Evolutionary conservation across 2,797 vertebrate species (phyloP).

Genomic region (Hemibagrus guttatus): DNA sequence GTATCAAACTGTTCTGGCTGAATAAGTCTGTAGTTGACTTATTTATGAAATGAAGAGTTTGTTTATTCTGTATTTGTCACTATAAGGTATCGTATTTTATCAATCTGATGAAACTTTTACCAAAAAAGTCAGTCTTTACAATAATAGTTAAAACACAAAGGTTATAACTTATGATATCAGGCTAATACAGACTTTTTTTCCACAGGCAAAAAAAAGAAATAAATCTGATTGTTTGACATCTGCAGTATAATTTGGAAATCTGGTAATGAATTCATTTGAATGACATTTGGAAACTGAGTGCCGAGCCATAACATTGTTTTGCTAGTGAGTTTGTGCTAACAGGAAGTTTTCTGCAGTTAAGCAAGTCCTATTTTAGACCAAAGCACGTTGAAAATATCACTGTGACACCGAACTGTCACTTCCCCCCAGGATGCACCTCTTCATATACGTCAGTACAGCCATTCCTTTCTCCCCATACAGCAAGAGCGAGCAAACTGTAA

Average conservation of each 20-base stretch:
- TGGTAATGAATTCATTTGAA: not conserved
- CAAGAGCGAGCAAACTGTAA: not conserved
- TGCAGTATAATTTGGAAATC: not conserved
- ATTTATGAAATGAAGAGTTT: not conserved
- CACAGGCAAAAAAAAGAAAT: not conserved
- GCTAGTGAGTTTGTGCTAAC: not conserved
- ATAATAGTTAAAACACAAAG: not conserved
- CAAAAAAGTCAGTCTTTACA: not conserved
- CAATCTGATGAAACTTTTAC: not conserved
- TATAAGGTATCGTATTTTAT: not conserved
- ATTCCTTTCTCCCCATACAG: not conserved
- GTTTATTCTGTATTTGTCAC: not conserved
- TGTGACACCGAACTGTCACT: not conserved
- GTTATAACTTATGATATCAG: not conserved
- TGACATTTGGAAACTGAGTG: not conserved
- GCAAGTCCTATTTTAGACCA: slow-evolving; percentile 14
- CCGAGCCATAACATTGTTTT: not conserved
- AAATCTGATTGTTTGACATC: not conserved
- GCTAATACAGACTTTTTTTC: not conserved
- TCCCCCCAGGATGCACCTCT: not conserved
- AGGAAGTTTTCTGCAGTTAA: not conserved
- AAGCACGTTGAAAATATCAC: not conserved
- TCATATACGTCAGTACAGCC: not conserved
- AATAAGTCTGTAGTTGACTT: not conserved
- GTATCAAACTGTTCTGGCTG: not conserved